These are phyloP conservation scores for Pomacea maculata DNA, from an alignment of 1,140 invertebrate genomes.

Conservation along the genomic window DNA sequence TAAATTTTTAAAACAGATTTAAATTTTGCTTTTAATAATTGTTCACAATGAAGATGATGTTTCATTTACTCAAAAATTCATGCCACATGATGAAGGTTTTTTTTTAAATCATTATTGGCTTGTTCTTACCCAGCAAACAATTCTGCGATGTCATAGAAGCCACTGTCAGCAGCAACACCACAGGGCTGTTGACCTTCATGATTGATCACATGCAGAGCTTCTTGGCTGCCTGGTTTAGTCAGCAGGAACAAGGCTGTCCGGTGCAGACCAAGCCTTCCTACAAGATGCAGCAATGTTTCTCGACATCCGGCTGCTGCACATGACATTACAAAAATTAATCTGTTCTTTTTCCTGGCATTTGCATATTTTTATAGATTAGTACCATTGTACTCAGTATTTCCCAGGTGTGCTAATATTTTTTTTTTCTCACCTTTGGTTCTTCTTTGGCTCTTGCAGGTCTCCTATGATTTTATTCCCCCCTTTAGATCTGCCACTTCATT, in stretches of 20 bases:
- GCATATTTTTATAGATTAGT: no score
- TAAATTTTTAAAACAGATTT: no score
- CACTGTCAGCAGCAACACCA: conserved; percentile 52
- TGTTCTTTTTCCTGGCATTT: no score
- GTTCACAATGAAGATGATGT: no score
- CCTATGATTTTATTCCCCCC: no score
- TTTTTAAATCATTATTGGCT: not conserved
- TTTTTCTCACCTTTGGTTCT: no score
- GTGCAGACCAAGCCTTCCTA: conserved; percentile 54
- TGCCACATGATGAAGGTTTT: not conserved
- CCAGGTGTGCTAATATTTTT: no score
- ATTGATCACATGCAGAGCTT: conserved; percentile 49
- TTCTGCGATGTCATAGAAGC: conserved; percentile 50
- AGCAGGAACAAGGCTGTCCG: conserved; percentile 51
- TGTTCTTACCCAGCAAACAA: conserved; percentile 64
- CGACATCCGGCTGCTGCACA: conserved; percentile 12
- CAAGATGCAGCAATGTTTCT: conserved; percentile 58
- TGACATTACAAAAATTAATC: no score
- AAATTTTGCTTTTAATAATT: no score
- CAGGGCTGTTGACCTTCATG: conserved; percentile 48
- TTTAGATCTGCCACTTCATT: no score
- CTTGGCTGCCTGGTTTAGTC: conserved; percentile 48
- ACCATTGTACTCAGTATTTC: no score
- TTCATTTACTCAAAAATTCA: not conserved
- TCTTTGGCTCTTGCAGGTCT: no score